Evolutionary conservation across 2,797 vertebrate genomes (phyloP).

Genomic region (Sparidentex hasta): DNA sequence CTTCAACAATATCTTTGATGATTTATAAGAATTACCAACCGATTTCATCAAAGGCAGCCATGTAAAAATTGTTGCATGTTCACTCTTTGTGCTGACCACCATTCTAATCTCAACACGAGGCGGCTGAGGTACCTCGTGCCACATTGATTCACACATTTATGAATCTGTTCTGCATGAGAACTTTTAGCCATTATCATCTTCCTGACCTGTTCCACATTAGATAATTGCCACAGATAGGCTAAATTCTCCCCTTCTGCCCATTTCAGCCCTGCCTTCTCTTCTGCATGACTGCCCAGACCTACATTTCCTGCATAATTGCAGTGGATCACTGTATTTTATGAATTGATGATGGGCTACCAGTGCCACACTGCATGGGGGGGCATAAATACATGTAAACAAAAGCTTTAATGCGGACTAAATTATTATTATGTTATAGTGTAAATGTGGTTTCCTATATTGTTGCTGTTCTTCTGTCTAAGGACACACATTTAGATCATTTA

Average conservation of each 20-base stretch:
- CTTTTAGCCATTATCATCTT: constrained; percentile 69
- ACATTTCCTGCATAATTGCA: constrained; percentile 53
- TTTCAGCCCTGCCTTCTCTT: constrained; percentile 53
- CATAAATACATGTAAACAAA: constrained; percentile 45
- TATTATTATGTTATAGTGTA: constrained; percentile 13
- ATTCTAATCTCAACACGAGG: constrained; percentile 39
- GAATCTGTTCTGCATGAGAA: constrained; percentile 76
- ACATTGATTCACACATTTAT: constrained; percentile 66
- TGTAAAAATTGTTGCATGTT: constrained; percentile 14
- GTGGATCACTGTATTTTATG: constrained; percentile 50
- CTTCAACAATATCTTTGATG: constrained; percentile 18
- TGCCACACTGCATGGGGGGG: constrained; percentile 16
- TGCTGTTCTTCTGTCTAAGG: neutral
- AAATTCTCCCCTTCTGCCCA: constrained; percentile 61
- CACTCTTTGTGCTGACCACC: constrained; percentile 17
- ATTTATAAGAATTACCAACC: constrained; percentile 27
- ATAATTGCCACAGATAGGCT: constrained; percentile 75
- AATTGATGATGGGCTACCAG: constrained; percentile 42
- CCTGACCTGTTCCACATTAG: constrained; percentile 73
- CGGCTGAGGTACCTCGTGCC: constrained; percentile 41
- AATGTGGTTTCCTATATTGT: neutral
- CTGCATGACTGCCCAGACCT: constrained; percentile 64
- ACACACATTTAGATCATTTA: neutral
- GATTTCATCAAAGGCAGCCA: constrained; percentile 19
- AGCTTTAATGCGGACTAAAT: constrained; percentile 2